Evolutionary conservation across 2,113 vertebrate species (phyloP).

Genomic region (Platycercus adscitus): DNA sequence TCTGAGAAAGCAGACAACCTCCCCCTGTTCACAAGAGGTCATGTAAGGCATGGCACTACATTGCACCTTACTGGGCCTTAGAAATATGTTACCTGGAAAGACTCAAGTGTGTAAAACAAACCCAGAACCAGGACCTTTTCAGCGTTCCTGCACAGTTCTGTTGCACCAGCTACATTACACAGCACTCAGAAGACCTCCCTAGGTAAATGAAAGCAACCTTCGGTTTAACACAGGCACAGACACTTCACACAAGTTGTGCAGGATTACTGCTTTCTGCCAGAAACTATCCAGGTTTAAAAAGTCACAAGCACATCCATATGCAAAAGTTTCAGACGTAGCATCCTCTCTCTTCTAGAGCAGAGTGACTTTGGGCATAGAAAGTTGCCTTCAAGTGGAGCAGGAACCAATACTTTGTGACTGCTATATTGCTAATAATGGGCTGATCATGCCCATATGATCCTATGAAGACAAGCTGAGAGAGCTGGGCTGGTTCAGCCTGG

Average conservation of each 20-base stretch:
- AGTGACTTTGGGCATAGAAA: accelerated
- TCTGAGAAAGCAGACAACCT: neutral
- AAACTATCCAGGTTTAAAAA: neutral
- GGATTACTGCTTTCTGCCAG: neutral
- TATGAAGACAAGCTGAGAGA: neutral
- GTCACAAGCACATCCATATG: neutral
- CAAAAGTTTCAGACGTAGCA: neutral
- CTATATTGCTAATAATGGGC: neutral
- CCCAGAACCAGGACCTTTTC: neutral
- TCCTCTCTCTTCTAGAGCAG: neutral
- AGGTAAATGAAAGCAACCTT: neutral
- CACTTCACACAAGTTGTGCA: neutral
- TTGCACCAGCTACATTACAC: neutral
- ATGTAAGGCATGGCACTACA: neutral
- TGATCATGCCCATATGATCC: neutral
- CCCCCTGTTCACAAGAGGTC: neutral
- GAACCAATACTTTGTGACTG: neutral
- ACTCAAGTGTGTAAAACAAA: neutral
- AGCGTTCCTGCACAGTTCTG: neutral
- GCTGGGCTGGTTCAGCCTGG: neutral
- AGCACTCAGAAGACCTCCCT: neutral
- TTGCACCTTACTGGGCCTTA: neutral
- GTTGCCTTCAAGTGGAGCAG: neutral
- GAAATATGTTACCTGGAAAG: neutral
- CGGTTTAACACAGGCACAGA: neutral